A percentile compares a stretch with the other conserved stretches of the same genome.
phyloP scores from a whole-genome alignment of 2,888 invertebrate genomes.

The Embidobia sp. region DNA sequence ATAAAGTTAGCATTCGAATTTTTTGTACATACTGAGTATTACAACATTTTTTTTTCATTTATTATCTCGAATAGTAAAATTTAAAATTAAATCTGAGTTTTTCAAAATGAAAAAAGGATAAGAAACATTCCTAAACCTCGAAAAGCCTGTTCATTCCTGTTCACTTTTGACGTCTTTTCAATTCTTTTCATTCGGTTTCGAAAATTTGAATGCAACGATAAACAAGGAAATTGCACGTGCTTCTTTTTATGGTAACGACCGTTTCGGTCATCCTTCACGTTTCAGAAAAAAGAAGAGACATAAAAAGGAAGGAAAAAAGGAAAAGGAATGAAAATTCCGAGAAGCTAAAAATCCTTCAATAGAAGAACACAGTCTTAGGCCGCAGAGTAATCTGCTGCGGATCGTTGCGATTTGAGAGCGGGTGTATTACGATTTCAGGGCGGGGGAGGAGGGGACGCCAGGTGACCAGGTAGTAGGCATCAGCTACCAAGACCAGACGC shows the following conservation, averaged over 20 bases:
- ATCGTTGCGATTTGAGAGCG: conserved; percentile 36
- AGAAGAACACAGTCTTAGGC: conserved; percentile 17
- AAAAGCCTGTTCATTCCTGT: conserved; percentile 16
- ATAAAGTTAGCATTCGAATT: too few species aligned
- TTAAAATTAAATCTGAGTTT: background rate
- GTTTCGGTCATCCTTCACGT: conserved; percentile 25
- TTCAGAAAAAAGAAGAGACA: conserved; percentile 8
- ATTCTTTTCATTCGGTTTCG: background rate
- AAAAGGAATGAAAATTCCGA: conserved; percentile 39
- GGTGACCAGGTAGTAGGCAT: conserved; percentile 56
- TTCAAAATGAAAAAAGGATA: too few species aligned
- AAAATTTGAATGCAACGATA: conserved; percentile 44
- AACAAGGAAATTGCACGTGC: conserved; percentile 45
- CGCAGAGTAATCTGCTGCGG: conserved; percentile 25
- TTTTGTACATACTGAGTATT: too few species aligned
- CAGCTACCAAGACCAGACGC: conserved; percentile 37
- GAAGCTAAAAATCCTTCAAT: conserved; percentile 24
- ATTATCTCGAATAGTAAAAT: too few species aligned
- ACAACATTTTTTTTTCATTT: too few species aligned
- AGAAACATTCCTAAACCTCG: too few species aligned
- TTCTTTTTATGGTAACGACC: conserved; percentile 5
- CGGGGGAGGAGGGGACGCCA: conserved; percentile 39
- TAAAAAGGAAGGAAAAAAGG: conserved; percentile 17
- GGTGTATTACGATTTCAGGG: conserved; percentile 27
- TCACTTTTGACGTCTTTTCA: conserved; percentile 7